A percentile compares a stretch with the other conserved stretches of the same genome.
Evolutionary conservation across 2,113 vertebrate species (phyloP).

Genomic region (Natator depressus): DNA sequence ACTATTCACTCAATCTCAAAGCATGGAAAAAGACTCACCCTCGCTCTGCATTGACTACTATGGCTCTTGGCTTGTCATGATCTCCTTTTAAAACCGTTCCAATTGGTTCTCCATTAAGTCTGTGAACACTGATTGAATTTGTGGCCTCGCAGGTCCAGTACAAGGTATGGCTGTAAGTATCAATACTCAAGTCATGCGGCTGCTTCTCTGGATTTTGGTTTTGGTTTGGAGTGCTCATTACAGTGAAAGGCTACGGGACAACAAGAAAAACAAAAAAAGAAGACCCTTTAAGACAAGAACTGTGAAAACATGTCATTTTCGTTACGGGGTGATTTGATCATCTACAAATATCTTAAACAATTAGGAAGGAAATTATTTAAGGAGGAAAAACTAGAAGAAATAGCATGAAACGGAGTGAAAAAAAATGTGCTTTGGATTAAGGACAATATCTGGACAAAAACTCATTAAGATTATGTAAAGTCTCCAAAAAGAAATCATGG

Average conservation of each 20-base stretch:
- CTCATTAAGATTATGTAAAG: background rate
- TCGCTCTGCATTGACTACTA: constrained; percentile 90
- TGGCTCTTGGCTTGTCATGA: constrained; percentile 88
- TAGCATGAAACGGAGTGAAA: background rate
- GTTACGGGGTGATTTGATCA: background rate
- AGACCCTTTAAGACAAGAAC: accelerated
- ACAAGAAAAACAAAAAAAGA: background rate
- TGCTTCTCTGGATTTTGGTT: constrained; percentile 84
- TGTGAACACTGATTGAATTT: constrained; percentile 90
- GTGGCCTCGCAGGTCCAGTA: constrained; percentile 96
- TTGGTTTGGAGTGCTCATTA: constrained; percentile 81
- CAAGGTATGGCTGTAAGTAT: constrained; percentile 90
- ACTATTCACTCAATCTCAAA: background rate
- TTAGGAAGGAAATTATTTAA: background rate
- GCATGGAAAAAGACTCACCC: constrained; percentile 79
- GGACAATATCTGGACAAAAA: background rate
- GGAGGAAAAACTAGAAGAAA: background rate
- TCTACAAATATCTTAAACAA: background rate
- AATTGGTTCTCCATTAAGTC: constrained; percentile 84
- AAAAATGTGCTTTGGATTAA: background rate
- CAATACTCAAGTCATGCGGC: constrained; percentile 93
- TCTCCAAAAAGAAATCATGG: background rate
- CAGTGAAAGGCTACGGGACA: constrained; percentile 81
- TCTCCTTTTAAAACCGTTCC: constrained; percentile 91
- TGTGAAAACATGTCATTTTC: background rate